Base-by-base conservation (phyloP, 2,888 invertebrate species). In the Celastrina argiolus region DNA sequence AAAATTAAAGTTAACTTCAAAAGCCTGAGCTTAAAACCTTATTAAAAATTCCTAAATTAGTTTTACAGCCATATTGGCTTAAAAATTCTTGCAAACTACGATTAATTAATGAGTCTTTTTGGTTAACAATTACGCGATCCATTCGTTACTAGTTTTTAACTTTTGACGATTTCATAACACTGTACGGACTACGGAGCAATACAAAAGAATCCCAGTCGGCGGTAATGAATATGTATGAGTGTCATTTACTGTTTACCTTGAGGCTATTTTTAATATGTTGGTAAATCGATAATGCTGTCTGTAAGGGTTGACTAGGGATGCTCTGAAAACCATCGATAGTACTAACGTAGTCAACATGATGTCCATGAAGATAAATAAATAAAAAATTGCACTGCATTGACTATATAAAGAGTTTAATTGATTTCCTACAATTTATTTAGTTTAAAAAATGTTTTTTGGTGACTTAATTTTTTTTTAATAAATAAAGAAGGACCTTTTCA, bases 211-310 rank as follows among this genome's bases (percentile, higher is more conserved):
- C 59, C 22, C 51, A 51, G 36, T 39, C 36, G 14, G 61, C 22
- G 61, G 61, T 61, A 39, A 61, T 61, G 61, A 61, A 61, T 22
- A 61, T 61, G 39, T 22, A 61, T 14, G 61, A 61, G 61, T 61
- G 61, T 61, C 61, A 36, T 61, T 39, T 61, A 61, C 61, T 61
- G 39, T 39, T 31, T 14, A 36, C 61, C 61, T 61, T 61, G 61
- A 61, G 22, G 34, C 61, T 61, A 61, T 61, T 61, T 59, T 61
- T 36, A 61, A 36, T 36, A 39, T 39, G 39, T 39, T 14, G 39
- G 61, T 39, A 10, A 61, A 61, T 61, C 61, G 39, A 61, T 61
- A 61, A 36, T 18, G 61, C 22, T 14, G 39, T 22, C 31, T 18
- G 31, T 59, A 36, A 61, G 61, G 61, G 61, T 61, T 61, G 39